phyloP scores from a whole-genome alignment of 2,113 vertebrate genomes.

The Nematolebias whitei region DNA sequence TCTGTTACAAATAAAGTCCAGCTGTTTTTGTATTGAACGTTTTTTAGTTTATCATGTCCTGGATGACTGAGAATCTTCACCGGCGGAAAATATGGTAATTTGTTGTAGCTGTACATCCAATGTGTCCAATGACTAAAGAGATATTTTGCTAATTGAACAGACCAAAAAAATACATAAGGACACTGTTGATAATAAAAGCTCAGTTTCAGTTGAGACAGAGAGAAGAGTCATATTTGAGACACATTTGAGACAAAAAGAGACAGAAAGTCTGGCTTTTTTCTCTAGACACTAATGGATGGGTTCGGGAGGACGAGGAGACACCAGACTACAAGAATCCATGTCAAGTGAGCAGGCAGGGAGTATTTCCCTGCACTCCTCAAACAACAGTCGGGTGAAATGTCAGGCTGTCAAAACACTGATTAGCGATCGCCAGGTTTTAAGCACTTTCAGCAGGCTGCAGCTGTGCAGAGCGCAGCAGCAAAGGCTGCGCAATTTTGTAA shows the following conservation, averaged over 20 bases:
- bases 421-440: slow-evolving; percentile 67
- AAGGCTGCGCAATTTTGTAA: slow-evolving; percentile 44
- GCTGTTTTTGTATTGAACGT: too few species aligned
- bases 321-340: slow-evolving; percentile 63
- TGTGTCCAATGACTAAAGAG: too few species aligned
- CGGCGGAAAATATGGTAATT: too few species aligned
- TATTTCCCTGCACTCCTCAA: slow-evolving; percentile 68
- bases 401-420: slow-evolving; percentile 82
- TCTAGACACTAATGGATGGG: slow-evolving; percentile 68
- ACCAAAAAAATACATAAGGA: too few species aligned
- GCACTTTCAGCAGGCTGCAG: slow-evolving; percentile 58
- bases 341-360: slow-evolving; percentile 64
- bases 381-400: slow-evolving; percentile 72
- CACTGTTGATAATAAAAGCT: slow-evolving; percentile 27
- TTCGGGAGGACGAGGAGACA: slow-evolving; percentile 64
- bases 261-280: slow-evolving; percentile 68
- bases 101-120: too few species aligned
- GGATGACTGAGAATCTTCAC: too few species aligned
- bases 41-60: too few species aligned
- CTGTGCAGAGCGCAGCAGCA: slow-evolving; percentile 51
- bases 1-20: too few species aligned
- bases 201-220: slow-evolving; percentile 3
- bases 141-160: too few species aligned
- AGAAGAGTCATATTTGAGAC: slow-evolving; percentile 52
- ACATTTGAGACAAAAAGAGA: slow-evolving; percentile 54